Evolutionary conservation across 2,888 invertebrate species (phyloP), one percentile per base, ranked within the genome.

Genomic region (Rotaria macrura): DNA sequence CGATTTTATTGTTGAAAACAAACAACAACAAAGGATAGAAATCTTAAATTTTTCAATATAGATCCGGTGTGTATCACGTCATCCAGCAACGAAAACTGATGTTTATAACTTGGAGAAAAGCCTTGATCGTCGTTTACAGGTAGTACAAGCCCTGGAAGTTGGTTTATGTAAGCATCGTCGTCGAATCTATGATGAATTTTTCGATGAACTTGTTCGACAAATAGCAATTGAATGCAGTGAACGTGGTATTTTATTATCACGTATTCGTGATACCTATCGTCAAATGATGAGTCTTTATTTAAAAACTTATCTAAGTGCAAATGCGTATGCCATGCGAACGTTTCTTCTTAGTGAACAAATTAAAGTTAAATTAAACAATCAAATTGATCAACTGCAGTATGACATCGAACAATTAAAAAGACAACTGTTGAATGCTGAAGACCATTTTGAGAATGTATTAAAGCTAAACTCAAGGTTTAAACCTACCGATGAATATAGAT

Each of bases 191-290:
- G 9, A 79, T 79, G 79, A 79, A 43, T 79, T 40, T n/a, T 79
- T 79, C 2, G 43, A 79, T 43, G 79, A 79, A 79, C 40, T 79
- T 79, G 34, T 79, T n/a, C 79, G 79, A 43, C 79, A 79, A 43
- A 17, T 79, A 43, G 43, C 79, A n/a, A 79, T 79, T n/a, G 79
- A 79, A 79, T 79, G 79, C 12, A 43, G 79, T 25, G 79, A 79
- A n/a, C 79, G 79, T 40, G 79, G 79, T 25, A 79, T 79, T n/a
- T 43, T 79, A 79, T 43, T 79, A 79, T 40, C 79, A n/a, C 40
- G 79, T 43, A 25, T 79, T 79, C 43, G 79, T 43, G 14, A 79
- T 79, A 43, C 40, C 10, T 79, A 43, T 79, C 79, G 40, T 25
- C 79, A 43, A 79, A 25, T 79, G 12, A 79, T 79, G n/a, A 79